These are phyloP conservation scores for Dinocampus coccinellae DNA, from an alignment of 2,888 invertebrate species.

Conservation along the genomic window DNA sequence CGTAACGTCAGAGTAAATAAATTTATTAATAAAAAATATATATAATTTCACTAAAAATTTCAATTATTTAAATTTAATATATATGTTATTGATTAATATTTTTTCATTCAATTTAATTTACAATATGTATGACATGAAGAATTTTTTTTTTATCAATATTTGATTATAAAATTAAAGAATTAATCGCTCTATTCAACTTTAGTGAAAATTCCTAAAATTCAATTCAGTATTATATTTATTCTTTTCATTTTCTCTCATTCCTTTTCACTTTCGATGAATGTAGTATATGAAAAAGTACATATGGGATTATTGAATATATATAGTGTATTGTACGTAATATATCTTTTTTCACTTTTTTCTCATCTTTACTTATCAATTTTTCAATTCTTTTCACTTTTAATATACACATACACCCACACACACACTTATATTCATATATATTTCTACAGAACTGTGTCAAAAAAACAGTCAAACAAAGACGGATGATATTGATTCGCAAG, in stretches of 20 bases:
- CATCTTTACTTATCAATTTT: slow-evolving; percentile 16
- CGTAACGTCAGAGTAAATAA: not conserved
- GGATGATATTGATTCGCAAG: slow-evolving; percentile 27
- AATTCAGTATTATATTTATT: no score
- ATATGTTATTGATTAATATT: no score
- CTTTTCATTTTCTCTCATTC: no score
- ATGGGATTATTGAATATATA: slow-evolving; percentile 13
- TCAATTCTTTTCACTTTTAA: not conserved
- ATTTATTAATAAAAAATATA: not conserved
- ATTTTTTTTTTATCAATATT: no score
- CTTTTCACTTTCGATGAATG: no score
- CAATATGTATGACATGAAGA: no score
- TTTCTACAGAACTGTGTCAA: slow-evolving; percentile 2
- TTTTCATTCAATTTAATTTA: no score
- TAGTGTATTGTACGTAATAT: not conserved
- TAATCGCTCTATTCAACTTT: no score
- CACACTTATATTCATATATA: not conserved
- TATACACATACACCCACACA: not conserved
- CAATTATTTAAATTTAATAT: no score
- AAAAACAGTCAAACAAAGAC: slow-evolving; percentile 17
- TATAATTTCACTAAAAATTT: no score
- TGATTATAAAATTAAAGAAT: no score
- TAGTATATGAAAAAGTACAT: not conserved
- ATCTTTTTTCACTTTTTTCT: not conserved
- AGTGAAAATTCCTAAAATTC: no score